phyloP scores from a whole-genome alignment of 2,888 invertebrate genomes.

The Andrena bucephala region DNA sequence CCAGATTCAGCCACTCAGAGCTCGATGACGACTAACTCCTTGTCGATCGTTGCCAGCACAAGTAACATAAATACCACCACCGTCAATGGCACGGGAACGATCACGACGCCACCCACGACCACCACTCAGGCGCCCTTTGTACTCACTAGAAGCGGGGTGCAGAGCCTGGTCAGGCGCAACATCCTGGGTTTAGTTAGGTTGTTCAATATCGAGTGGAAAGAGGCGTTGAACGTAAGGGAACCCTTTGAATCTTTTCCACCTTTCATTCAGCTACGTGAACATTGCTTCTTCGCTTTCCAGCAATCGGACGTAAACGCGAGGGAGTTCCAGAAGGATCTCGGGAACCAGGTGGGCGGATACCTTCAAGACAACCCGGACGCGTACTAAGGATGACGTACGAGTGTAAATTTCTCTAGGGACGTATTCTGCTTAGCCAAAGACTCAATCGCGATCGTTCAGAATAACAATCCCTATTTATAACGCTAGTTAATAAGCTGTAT shows the following conservation, averaged over 20 bases:
- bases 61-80: constrained; percentile 8
- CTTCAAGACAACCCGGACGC: constrained; percentile 81
- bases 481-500: background rate
- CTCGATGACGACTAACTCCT: constrained; percentile 44
- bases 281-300: constrained; percentile 69
- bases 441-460: constrained; percentile 11
- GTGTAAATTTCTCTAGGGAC: background rate
- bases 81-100: constrained; percentile 70
- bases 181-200: constrained; percentile 85
- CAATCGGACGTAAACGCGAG: constrained; percentile 78
- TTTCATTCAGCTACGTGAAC: background rate
- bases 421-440: constrained; percentile 43
- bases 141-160: constrained; percentile 84
- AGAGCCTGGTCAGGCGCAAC: constrained; percentile 85
- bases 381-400: constrained; percentile 61
- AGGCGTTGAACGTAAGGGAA: constrained; percentile 85
- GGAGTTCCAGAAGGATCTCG: constrained; percentile 79
- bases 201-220: constrained; percentile 86
- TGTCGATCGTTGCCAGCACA: constrained; percentile 42
- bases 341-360: constrained; percentile 78
- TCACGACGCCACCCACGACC: constrained; percentile 78
- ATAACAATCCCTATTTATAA: background rate
- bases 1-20: constrained; percentile 69
- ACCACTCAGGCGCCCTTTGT: constrained; percentile 82
- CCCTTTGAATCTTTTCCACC: background rate